phyloP scores from a whole-genome alignment of 2,113 vertebrate species.

The Antigone vipio region DNA sequence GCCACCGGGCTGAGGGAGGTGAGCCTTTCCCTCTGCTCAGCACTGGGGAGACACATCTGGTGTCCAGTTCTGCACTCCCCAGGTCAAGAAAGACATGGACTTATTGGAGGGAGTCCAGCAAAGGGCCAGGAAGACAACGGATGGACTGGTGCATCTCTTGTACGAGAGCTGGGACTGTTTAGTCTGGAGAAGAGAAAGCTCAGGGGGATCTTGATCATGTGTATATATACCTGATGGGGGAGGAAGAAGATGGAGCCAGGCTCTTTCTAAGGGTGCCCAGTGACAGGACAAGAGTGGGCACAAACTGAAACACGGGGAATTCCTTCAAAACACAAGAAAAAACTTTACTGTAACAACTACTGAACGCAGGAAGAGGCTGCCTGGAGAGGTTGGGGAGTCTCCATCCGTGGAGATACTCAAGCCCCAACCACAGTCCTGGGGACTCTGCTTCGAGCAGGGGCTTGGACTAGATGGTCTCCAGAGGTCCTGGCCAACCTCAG shows the following conservation, averaged over 20 bases:
- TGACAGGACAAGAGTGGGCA: not conserved
- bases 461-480: not conserved
- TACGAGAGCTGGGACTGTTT: not conserved
- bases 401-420: not conserved
- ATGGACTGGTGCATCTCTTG: not conserved
- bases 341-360: not conserved
- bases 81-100: not conserved
- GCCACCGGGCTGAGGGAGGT: not conserved
- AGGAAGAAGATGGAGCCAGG: not conserved
- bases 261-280: too few relatives aligned
- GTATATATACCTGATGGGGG: not conserved
- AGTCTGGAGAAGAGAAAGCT: not conserved
- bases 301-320: not conserved
- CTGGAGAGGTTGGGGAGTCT: not conserved
- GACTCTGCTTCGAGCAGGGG: not conserved
- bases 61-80: not conserved
- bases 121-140: not conserved
- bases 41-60: not conserved
- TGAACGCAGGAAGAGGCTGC: not conserved
- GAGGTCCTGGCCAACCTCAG: not conserved
- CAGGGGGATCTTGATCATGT: not conserved
- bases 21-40: not conserved
- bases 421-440: not conserved
- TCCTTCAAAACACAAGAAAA: not conserved
- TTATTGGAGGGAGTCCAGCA: not conserved